Evolutionary conservation across 1,140 invertebrate species (phyloP).

Genomic region (Pogonognathellus flavescens): DNA sequence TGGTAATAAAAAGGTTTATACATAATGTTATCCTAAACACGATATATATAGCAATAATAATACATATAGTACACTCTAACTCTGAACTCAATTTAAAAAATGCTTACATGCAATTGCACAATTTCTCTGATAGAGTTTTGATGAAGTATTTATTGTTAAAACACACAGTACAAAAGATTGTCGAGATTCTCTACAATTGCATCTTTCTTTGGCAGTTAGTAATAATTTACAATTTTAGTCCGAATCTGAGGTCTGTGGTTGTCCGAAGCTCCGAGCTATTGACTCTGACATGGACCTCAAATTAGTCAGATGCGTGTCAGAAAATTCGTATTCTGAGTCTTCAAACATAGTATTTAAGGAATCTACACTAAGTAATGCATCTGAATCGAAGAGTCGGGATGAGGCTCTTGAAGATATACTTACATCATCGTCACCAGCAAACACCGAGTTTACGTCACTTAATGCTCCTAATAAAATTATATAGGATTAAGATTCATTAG

Average conservation of each 20-base stretch:
- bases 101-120: background rate
- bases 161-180: constrained; percentile 59
- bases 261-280: constrained; percentile 74
- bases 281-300: constrained; percentile 81
- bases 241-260: constrained; percentile 64
- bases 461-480: constrained; percentile 74
- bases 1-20: no score
- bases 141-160: constrained; percentile 55
- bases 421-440: constrained; percentile 81
- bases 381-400: constrained; percentile 81
- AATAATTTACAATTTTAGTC: constrained; percentile 53
- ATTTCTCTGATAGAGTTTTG: background rate
- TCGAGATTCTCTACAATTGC: constrained; percentile 59
- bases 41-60: background rate
- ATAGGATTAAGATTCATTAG: constrained; percentile 5
- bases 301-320: constrained; percentile 81
- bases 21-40: background rate
- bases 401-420: constrained; percentile 83
- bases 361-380: constrained; percentile 82
- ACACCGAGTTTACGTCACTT: constrained; percentile 88
- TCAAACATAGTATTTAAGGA: constrained; percentile 82
- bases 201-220: constrained; percentile 57
- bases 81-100: no score
- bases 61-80: background rate
- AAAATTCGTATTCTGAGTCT: constrained; percentile 85